These are phyloP conservation scores for Muscina levida DNA, from an alignment of 2,888 invertebrate genomes.

Conservation along the genomic window DNA sequence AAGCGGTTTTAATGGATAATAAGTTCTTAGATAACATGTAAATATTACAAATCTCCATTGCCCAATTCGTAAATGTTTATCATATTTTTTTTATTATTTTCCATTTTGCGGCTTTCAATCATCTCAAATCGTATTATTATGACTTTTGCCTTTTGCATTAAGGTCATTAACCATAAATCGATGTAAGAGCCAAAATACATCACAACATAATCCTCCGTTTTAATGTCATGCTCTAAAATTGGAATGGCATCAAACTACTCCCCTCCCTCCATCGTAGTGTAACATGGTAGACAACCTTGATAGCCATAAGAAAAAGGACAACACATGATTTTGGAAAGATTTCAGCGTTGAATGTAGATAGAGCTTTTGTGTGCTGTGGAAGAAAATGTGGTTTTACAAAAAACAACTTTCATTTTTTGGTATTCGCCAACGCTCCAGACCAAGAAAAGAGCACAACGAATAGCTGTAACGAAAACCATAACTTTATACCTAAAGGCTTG, in stretches of 20 bases:
- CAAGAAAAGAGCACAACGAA: neutral
- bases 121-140: too few species aligned
- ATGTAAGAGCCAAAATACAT: too few species aligned
- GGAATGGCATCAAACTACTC: neutral
- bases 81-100: too few species aligned
- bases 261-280: neutral
- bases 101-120: too few species aligned
- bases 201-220: too few species aligned
- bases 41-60: too few species aligned
- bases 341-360: conserved; percentile 2
- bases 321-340: conserved; percentile 16
- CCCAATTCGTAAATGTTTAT: too few species aligned
- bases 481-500: conserved; percentile 59
- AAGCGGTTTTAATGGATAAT: too few species aligned
- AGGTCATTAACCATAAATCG: too few species aligned
- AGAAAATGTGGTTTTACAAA: conserved; percentile 45
- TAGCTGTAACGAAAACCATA: conserved; percentile 45
- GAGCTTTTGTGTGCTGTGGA: conserved; percentile 6
- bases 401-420: conserved; percentile 68
- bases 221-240: too few species aligned
- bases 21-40: too few species aligned
- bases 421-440: conserved; percentile 46
- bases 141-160: too few species aligned
- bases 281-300: conserved; percentile 54
- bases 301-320: conserved; percentile 47